Conservation (phyloP, 2,113 vertebrate species). For the Danionella cerebrum region DNA sequence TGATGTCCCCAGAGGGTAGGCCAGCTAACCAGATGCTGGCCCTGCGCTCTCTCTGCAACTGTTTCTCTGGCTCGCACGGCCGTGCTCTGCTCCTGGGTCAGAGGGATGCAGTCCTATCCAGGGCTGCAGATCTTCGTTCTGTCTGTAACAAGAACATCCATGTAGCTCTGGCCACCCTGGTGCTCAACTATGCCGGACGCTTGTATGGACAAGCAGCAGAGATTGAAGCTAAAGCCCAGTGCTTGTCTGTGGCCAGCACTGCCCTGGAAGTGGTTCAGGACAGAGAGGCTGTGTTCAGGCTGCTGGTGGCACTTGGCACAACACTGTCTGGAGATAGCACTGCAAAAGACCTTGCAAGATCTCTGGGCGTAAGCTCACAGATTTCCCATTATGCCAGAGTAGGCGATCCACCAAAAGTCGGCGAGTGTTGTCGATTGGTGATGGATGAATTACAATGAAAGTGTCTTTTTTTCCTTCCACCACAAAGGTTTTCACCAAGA, state of each 20-base stretch:
- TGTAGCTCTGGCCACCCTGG: conserved; percentile 86
- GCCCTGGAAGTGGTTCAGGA: conserved; percentile 90
- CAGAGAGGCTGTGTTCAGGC: conserved; percentile 89
- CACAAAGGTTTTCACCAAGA: neutral
- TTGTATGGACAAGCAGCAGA: conserved; percentile 74
- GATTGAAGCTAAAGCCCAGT: conserved; percentile 93
- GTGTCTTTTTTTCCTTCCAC: neutral
- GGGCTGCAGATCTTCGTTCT: conserved; percentile 76
- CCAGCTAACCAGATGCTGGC: conserved; percentile 92
- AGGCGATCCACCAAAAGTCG: conserved; percentile 88
- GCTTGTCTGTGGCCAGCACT: conserved; percentile 87
- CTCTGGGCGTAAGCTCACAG: conserved; percentile 85
- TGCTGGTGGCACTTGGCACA: conserved; percentile 92
- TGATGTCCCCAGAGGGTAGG: conserved; percentile 79
- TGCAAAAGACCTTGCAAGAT: conserved; percentile 86
- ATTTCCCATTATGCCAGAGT: conserved; percentile 84
- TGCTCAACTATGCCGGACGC: conserved; percentile 86
- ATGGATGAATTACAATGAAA: conserved; percentile 77
- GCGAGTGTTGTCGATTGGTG: conserved; percentile 88
- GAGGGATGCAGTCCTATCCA: conserved; percentile 80
- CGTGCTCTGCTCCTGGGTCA: conserved; percentile 81
- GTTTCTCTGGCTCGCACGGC: conserved; percentile 76
- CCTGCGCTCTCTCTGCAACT: conserved; percentile 92
- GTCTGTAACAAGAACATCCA: conserved; percentile 92
- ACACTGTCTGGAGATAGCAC: conserved; percentile 80